Evolutionary conservation across 2,113 vertebrate genomes (phyloP).

Genomic region (Isurus oxyrinchus): DNA sequence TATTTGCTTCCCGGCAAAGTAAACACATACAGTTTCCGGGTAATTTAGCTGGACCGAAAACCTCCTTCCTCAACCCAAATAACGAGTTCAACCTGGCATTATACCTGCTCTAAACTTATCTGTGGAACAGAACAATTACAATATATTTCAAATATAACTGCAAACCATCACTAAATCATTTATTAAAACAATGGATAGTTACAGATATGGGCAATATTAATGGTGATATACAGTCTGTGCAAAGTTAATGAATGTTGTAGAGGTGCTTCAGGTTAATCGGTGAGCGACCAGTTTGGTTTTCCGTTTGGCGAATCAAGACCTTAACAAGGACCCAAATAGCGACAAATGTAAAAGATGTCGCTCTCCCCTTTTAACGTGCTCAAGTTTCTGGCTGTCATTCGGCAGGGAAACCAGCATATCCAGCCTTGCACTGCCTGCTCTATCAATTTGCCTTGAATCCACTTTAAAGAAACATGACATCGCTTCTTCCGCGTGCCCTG

Average conservation of each 20-base stretch:
- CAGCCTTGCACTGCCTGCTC: not conserved
- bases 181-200: not conserved
- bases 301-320: not conserved
- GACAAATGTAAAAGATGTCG: not conserved
- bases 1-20: constrained; percentile 18
- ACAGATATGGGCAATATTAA: not conserved
- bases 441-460: not conserved
- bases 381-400: not conserved
- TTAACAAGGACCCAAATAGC: not conserved
- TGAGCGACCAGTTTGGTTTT: not conserved
- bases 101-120: not conserved
- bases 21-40: constrained; percentile 24
- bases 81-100: not conserved
- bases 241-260: not conserved
- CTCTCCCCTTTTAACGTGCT: not conserved
- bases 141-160: not conserved
- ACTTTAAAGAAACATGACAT: not conserved
- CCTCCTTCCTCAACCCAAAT: not conserved
- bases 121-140: not conserved
- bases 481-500: not conserved
- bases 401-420: not conserved
- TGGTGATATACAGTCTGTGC: not conserved
- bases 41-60: not conserved
- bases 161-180: not conserved
- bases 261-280: not conserved